Percentiles rank a stretch among this genome's conserved stretches.
phyloP scores from a whole-genome alignment of 2,113 vertebrate genomes.

The Paradisaea rubra region DNA sequence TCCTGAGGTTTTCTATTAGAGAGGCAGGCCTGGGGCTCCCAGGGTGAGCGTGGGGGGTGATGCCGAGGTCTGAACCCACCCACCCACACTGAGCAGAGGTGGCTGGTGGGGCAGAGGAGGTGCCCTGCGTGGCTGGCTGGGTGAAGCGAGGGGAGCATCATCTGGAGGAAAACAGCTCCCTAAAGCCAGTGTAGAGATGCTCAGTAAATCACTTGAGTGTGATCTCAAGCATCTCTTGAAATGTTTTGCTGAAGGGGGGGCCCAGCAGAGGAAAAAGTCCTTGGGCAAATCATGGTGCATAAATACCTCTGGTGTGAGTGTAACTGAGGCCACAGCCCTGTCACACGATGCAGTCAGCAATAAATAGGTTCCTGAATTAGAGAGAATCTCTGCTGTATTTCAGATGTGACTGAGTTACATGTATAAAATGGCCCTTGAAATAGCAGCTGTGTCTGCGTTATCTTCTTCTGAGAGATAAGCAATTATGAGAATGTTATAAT shows the following conservation, averaged over 20 bases:
- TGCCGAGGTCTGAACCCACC: not conserved
- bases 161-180: not conserved
- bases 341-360: not conserved
- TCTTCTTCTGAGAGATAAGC: slow-evolving; percentile 48
- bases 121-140: fast-evolving
- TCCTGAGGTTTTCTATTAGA: slow-evolving; percentile 2
- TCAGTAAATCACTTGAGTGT: not conserved
- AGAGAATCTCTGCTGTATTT: slow-evolving; percentile 33
- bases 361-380: slow-evolving; percentile 15
- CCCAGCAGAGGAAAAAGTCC: not conserved
- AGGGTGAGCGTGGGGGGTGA: fast-evolving
- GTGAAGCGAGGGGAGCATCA: not conserved
- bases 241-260: not conserved
- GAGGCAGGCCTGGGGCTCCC: not conserved
- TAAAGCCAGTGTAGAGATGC: not conserved
- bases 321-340: not conserved
- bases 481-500: slow-evolving; percentile 50
- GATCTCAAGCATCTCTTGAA: not conserved
- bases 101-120: not conserved
- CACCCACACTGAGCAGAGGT: not conserved
- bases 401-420: not conserved
- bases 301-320: slow-evolving; percentile 3
- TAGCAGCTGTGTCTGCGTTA: slow-evolving; percentile 34
- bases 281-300: not conserved
- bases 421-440: slow-evolving; percentile 48